These are phyloP conservation scores for Xerus inauris DNA, from an alignment of 2,113 vertebrate genomes.

Conservation along the genomic window DNA sequence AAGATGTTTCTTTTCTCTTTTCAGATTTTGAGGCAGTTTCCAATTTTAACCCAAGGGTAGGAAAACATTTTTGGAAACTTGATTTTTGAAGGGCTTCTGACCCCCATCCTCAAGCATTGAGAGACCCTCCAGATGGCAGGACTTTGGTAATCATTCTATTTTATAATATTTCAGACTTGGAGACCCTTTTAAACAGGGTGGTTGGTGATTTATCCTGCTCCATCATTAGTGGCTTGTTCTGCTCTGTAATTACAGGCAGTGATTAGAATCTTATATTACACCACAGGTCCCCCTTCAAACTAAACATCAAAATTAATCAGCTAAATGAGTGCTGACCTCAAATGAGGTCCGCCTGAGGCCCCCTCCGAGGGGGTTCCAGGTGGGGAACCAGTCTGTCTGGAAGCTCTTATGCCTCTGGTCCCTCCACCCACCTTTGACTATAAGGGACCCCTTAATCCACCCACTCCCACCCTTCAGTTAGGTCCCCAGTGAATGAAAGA, in stretches of 20 bases:
- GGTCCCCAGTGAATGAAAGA: background rate
- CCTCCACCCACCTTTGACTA: background rate
- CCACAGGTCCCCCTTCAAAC: slow-evolving; percentile 76
- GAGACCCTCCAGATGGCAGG: slow-evolving; percentile 8
- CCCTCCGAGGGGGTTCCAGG: slow-evolving; percentile 6
- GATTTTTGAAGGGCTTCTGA: background rate
- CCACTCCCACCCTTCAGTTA: background rate
- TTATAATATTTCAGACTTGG: slow-evolving; percentile 61
- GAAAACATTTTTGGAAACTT: background rate
- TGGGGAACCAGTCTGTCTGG: background rate
- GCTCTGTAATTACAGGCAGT: slow-evolving; percentile 76
- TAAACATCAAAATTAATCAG: slow-evolving; percentile 80
- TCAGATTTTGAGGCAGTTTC: background rate
- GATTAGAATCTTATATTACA: slow-evolving; percentile 80
- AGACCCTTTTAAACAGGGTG: slow-evolving; percentile 74
- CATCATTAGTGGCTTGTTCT: slow-evolving; percentile 74
- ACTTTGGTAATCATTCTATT: slow-evolving; percentile 56
- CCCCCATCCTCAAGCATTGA: background rate
- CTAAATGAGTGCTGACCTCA: slow-evolving; percentile 73
- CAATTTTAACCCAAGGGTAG: slow-evolving; percentile 21
- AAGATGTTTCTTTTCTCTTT: background rate
- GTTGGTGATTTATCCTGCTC: slow-evolving; percentile 64
- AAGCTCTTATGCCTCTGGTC: background rate
- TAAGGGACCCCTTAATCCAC: slow-evolving; percentile 37
- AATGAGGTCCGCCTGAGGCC: slow-evolving; percentile 45